Evolutionary conservation across 1,140 invertebrate genomes (phyloP).

Genomic region (Pachyrhynchus sulphureomaculatus): DNA sequence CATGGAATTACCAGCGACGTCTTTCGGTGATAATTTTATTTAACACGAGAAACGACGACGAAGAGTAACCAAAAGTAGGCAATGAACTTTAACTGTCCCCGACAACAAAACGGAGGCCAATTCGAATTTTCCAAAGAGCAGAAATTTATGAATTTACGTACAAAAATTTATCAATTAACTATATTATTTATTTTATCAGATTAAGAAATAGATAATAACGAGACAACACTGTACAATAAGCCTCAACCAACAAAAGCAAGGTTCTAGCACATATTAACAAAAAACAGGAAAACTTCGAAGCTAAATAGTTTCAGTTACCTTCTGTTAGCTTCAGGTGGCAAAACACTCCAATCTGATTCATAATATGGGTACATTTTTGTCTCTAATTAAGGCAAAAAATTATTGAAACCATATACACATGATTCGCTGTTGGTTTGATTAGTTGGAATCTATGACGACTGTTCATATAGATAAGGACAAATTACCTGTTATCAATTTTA

Average conservation of each 20-base stretch:
- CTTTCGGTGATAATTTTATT: too few species aligned
- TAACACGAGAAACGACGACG: too few species aligned
- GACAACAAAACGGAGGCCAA: not conserved
- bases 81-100: not conserved
- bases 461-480: not conserved
- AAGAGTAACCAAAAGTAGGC: too few species aligned
- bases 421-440: constrained; percentile 9
- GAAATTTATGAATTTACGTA: too few species aligned
- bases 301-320: constrained; percentile 59
- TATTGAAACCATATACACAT: not conserved
- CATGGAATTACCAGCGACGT: too few species aligned
- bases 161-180: too few species aligned
- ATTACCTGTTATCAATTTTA: constrained; percentile 13
- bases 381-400: not conserved
- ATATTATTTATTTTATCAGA: too few species aligned
- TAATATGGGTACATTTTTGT: constrained; percentile 68
- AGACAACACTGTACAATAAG: not conserved
- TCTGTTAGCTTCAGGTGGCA: constrained; percentile 78
- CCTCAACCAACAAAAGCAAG: not conserved
- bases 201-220: not conserved
- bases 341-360: constrained; percentile 76
- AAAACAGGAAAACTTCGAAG: not conserved
- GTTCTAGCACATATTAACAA: not conserved
- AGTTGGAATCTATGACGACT: constrained; percentile 3
- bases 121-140: not conserved